phyloP scores from a whole-genome alignment of 2,797 vertebrate genomes.

The Gila robusta region DNA sequence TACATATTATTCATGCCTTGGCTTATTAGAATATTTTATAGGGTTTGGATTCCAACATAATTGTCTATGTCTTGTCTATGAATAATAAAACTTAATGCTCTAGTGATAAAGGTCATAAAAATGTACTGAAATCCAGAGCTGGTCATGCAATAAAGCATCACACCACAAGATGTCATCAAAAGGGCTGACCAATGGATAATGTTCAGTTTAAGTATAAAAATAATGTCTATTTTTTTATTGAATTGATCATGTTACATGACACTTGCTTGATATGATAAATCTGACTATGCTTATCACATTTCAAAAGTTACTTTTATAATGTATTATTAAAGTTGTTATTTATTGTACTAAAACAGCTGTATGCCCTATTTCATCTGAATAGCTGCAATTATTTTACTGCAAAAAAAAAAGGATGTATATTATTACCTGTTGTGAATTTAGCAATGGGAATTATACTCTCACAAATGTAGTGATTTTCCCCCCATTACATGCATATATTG shows the following conservation, averaged over 20 bases:
- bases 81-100: neutral
- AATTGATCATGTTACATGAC: neutral
- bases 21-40: neutral
- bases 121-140: neutral
- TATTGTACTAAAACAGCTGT: neutral
- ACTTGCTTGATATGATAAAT: neutral
- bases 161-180: constrained; percentile 75
- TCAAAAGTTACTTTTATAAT: neutral
- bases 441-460: neutral
- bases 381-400: neutral
- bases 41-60: neutral
- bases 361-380: neutral
- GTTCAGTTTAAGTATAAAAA: neutral
- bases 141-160: constrained; percentile 44
- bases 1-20: neutral
- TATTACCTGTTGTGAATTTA: neutral
- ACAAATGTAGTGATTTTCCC: neutral
- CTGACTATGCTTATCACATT: neutral
- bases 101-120: neutral
- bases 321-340: neutral
- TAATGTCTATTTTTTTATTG: neutral
- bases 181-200: constrained; percentile 36
- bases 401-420: neutral
- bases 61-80: neutral
- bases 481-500: neutral